Evolutionary conservation across 2,113 vertebrate genomes (phyloP).

Genomic region (Cheilinus undulatus): DNA sequence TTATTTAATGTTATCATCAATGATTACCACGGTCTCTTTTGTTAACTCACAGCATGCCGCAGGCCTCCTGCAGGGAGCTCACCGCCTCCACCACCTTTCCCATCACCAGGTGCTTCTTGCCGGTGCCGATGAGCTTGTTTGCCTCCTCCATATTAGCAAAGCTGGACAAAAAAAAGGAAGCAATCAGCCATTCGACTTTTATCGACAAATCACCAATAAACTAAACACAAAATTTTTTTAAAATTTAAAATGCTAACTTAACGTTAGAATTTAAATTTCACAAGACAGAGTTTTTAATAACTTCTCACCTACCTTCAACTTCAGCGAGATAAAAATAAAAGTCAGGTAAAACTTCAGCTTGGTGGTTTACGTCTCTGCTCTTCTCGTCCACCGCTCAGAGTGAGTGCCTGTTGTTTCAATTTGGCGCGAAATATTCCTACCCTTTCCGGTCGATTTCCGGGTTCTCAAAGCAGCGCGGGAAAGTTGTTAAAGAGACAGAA

Average conservation of each 20-base stretch:
- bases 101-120: slow-evolving; percentile 92
- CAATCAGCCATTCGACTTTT: too few relatives aligned
- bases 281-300: too few relatives aligned
- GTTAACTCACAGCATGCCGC: slow-evolving; percentile 89
- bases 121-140: slow-evolving; percentile 90
- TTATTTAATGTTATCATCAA: too few relatives aligned
- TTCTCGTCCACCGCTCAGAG: not conserved
- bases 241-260: too few relatives aligned
- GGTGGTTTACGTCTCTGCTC: fast-evolving
- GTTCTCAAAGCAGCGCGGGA: slow-evolving; percentile 51
- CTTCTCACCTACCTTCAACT: not conserved
- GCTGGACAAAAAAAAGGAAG: not conserved
- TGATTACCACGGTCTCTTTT: not conserved
- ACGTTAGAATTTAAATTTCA: too few relatives aligned
- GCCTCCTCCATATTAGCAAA: slow-evolving; percentile 85
- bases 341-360: too few relatives aligned
- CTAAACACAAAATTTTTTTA: too few relatives aligned
- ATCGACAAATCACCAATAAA: too few relatives aligned
- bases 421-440: slow-evolving; percentile 69
- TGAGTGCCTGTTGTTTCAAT: slow-evolving; percentile 43
- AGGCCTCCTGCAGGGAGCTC: slow-evolving; percentile 91
- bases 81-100: slow-evolving; percentile 91
- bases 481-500: slow-evolving; percentile 70
- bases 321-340: not conserved
- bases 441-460: slow-evolving; percentile 47